These are phyloP conservation scores for Eubasilissa regina DNA, from an alignment of 1,140 invertebrate genomes.

Conservation along the genomic window DNA sequence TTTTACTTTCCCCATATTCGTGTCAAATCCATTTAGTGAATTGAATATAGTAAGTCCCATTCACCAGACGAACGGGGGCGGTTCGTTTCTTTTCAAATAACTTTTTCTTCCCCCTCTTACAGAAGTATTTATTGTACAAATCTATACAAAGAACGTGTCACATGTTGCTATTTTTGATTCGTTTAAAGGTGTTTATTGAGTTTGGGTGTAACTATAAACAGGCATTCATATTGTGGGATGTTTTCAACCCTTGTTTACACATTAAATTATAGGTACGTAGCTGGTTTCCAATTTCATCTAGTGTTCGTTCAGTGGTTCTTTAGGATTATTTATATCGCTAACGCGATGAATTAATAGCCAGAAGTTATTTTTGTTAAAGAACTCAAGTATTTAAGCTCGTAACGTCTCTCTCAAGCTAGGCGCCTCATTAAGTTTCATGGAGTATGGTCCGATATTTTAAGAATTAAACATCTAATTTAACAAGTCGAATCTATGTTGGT, in stretches of 20 bases:
- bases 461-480: too few species aligned
- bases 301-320: too few species aligned
- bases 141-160: slow-evolving; percentile 13
- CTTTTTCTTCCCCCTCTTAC: slow-evolving; percentile 2
- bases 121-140: neutral
- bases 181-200: slow-evolving; percentile 42
- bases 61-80: slow-evolving; percentile 15
- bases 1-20: slow-evolving; percentile 6
- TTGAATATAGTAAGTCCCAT: slow-evolving; percentile 15
- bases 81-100: slow-evolving; percentile 17
- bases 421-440: too few species aligned
- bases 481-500: too few species aligned
- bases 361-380: too few species aligned
- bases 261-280: too few species aligned
- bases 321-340: too few species aligned
- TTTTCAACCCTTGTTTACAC: neutral
- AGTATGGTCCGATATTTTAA: too few species aligned
- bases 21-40: slow-evolving; percentile 32
- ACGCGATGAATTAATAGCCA: too few species aligned
- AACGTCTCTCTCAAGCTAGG: too few species aligned
- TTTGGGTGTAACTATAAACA: neutral
- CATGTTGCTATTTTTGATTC: slow-evolving; percentile 37
- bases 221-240: neutral
- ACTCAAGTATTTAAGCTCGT: too few species aligned
- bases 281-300: too few species aligned